Base-by-base conservation (phyloP, 2,888 invertebrate species). In the Chaetoderma sp. region DNA sequence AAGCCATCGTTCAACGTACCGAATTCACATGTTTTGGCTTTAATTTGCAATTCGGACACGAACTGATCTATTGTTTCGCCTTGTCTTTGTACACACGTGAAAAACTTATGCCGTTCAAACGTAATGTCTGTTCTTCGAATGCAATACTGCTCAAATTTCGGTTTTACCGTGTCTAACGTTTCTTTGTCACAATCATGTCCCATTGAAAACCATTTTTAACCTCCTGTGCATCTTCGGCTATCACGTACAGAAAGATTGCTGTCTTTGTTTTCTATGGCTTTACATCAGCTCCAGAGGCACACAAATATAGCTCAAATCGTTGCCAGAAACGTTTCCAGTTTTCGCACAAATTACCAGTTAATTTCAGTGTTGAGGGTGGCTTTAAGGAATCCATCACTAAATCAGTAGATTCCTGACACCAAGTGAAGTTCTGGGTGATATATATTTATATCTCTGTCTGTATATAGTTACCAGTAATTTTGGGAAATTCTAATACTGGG, bases 171-270 rank as follows among this genome's bases (percentile, higher is more conserved):
- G n/a, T n/a, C n/a, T n/a, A n/a, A n/a, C n/a, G n/a, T n/a, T n/a
- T n/a, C n/a, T n/a, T n/a, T n/a, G n/a, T n/a, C n/a, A n/a, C n/a
- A n/a, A n/a, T n/a, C n/a, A n/a, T n/a, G n/a, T n/a, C n/a, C n/a
- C n/a, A n/a, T n/a, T n/a, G n/a, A n/a, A 67, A 67, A 27, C 36
- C 59, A 18, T 67, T 58, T 44, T 59, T 63, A n/a, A 67, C 60
- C 49, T 67, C 67, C 3, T 36, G 21, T 8, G 59, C 62, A 28
- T 63, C 66, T 16, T 63, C 59, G 10, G 33, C 65, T n/a, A 61
- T 18, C n/a, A 25, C 33, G 39, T 61, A 50, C 10, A 65, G 49
- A 27, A 62, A 42, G 36, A 55, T 60, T 2, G 65, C 65, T 16
- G 52, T 49, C 30, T 55, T 18, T 1, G 18, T n/a, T 32, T 59